Evolutionary conservation across 2,113 vertebrate species (phyloP).

Genomic region (Seriola quinqueradiata): DNA sequence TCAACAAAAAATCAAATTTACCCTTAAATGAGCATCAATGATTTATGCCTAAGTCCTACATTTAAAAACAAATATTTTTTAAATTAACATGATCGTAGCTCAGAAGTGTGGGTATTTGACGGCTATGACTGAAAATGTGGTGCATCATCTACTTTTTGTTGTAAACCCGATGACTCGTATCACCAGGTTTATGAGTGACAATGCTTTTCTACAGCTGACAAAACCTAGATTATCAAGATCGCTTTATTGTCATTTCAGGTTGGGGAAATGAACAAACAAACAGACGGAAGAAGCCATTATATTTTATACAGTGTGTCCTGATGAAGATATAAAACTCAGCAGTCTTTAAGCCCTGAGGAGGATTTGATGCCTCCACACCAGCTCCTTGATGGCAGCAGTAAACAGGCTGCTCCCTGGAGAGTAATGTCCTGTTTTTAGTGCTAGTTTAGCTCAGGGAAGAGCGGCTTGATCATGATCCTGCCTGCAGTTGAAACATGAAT

Average conservation of each 20-base stretch:
- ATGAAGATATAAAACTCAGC: neutral
- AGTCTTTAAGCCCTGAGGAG: constrained; percentile 1
- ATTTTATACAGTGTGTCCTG: neutral
- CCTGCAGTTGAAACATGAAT: constrained; percentile 16
- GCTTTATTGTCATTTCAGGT: neutral
- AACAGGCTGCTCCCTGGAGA: constrained; percentile 1
- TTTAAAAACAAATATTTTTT: constrained; percentile 53
- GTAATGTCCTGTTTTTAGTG: neutral
- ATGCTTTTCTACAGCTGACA: neutral
- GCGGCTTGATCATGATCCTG: neutral
- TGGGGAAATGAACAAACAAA: neutral
- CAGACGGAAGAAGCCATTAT: neutral
- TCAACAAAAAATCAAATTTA: constrained; percentile 80
- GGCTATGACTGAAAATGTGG: neutral
- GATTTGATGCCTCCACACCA: neutral
- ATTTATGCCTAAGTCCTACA: constrained; percentile 60
- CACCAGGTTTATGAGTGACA: neutral
- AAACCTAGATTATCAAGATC: neutral
- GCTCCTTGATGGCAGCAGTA: constrained; percentile 7
- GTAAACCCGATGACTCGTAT: neutral
- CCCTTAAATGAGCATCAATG: constrained; percentile 77
- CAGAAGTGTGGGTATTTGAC: neutral
- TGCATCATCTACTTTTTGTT: neutral
- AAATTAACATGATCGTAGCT: neutral
- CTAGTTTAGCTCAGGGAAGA: neutral